phyloP scores from a whole-genome alignment of 2,797 vertebrate species.

The Eutrigla gurnardus region DNA sequence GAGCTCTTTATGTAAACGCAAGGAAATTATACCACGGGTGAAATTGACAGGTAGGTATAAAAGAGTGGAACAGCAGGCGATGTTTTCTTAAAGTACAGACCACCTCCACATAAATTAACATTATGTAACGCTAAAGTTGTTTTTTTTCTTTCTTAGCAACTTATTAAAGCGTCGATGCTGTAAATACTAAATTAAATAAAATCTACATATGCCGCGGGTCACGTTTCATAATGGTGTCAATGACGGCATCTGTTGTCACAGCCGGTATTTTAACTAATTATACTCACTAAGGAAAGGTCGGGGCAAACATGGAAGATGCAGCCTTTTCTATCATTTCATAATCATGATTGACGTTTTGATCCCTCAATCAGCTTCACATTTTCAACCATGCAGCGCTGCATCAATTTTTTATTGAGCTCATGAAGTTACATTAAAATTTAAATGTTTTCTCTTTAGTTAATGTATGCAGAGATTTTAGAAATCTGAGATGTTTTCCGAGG shows the following conservation, averaged over 20 bases:
- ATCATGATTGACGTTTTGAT: not conserved
- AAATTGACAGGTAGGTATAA: constrained; percentile 9
- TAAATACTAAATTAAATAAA: constrained; percentile 1
- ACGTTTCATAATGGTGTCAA: constrained; percentile 17
- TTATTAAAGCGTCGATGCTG: not conserved
- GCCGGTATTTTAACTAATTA: not conserved
- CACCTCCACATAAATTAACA: constrained; percentile 17
- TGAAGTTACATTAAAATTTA: constrained; percentile 10
- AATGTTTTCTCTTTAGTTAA: constrained; percentile 15
- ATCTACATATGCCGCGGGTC: not conserved
- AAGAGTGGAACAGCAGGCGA: constrained; percentile 1
- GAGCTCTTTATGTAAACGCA: constrained; percentile 21
- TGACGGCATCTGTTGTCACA: constrained; percentile 7
- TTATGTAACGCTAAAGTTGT: constrained; percentile 1
- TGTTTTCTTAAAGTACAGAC: constrained; percentile 8
- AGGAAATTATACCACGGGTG: constrained; percentile 6
- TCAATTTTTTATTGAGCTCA: constrained; percentile 1
- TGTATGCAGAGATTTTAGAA: not conserved
- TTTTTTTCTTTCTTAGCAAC: constrained; percentile 8
- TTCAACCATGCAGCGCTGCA: not conserved
- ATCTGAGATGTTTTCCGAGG: not conserved
- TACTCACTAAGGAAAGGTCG: not conserved
- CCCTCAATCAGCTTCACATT: constrained; percentile 1
- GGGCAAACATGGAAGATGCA: not conserved
- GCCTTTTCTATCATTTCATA: not conserved